Evolutionary conservation across 2,888 invertebrate species (phyloP).

Genomic region (Spilarctia lutea): DNA sequence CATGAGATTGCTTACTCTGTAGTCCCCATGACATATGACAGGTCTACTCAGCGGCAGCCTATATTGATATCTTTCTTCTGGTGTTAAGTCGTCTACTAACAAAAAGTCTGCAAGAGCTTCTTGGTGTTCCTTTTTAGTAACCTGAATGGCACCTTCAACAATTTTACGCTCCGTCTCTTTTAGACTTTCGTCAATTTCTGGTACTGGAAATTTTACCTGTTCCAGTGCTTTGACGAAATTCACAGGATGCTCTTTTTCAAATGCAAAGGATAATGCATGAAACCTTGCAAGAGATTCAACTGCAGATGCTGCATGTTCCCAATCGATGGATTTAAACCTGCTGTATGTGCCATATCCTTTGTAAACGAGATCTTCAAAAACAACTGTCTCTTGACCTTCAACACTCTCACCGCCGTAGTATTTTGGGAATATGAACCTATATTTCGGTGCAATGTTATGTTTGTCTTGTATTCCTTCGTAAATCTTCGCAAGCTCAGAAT

Average conservation of each 20-base stretch:
- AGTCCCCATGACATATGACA: constrained; percentile 62
- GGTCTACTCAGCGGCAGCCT: constrained; percentile 48
- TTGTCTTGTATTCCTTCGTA: constrained; percentile 55
- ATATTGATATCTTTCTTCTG: constrained; percentile 39
- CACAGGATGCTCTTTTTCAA: constrained; percentile 63
- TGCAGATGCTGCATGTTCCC: constrained; percentile 60
- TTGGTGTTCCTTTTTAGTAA: constrained; percentile 51
- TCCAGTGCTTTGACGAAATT: constrained; percentile 44
- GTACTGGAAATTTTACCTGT: constrained; percentile 29
- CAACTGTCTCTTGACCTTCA: constrained; percentile 58
- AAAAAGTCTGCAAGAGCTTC: constrained; percentile 49
- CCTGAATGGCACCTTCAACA: constrained; percentile 40
- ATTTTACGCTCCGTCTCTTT: constrained; percentile 41
- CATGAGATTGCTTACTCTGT: constrained; percentile 60
- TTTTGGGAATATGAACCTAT: constrained; percentile 56
- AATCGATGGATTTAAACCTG: constrained; percentile 58
- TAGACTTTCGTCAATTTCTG: constrained; percentile 19
- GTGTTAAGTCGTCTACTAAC: background rate
- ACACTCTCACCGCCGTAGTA: constrained; percentile 54
- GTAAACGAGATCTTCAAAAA: constrained; percentile 64
- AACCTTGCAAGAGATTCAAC: constrained; percentile 63
- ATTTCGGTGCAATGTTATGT: constrained; percentile 46
- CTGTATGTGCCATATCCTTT: constrained; percentile 56
- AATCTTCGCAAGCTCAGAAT: constrained; percentile 41
- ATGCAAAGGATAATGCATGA: constrained; percentile 72